Evolutionary conservation across 2,113 vertebrate species (phyloP), one percentile per base, ranked within the genome.

Genomic region (Lasiurus borealis): DNA sequence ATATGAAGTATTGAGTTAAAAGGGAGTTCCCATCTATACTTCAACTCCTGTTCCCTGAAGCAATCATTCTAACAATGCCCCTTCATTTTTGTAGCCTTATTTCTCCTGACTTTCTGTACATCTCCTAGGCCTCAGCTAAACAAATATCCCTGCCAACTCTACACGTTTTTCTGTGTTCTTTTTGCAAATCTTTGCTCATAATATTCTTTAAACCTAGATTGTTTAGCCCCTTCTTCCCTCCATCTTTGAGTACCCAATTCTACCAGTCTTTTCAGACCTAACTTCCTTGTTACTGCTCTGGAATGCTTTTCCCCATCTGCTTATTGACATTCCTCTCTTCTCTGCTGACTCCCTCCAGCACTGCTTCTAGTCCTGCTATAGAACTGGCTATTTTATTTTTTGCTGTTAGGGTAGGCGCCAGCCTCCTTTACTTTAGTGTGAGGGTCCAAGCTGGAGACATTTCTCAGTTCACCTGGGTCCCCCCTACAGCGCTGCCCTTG

Each of bases 21-120:
- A 40, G 40, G 40, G 40, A 40, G 40, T 40, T 40, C 40, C 40
- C 40, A 40, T 18, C 11, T 57, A 2, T 21, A 31, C 19, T 44
- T 86, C 15, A 64, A 46, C 1, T 52, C 5, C 9, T 2, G 50
- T 14, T 71, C 85, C 44, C 64, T 2, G 18, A 87, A 73, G n/a
- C 9, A 29, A 59, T 40, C 36, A 21, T n/a, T 25, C 76, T 64
- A 50, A 78, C 7, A 59, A 76, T 66, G 72, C 36, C 23, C 14
- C 85, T 16, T 89, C 10, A 77, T 64, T 81, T 91, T 59, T 76
- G 44, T n/a, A 64, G 52, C 19, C 46, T 62, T 73, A 40, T 87
- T 54, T 95, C 9, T 81, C 94, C 21, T 82, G 78, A 94, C 19
- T 84, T 89, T 52, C 59, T 73, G 29, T 34, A 73, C 9, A 19